Evolutionary conservation across 2,797 vertebrate species (phyloP), one percentile per base, ranked within the genome.

Genomic region (Atherinosoma microstoma): DNA sequence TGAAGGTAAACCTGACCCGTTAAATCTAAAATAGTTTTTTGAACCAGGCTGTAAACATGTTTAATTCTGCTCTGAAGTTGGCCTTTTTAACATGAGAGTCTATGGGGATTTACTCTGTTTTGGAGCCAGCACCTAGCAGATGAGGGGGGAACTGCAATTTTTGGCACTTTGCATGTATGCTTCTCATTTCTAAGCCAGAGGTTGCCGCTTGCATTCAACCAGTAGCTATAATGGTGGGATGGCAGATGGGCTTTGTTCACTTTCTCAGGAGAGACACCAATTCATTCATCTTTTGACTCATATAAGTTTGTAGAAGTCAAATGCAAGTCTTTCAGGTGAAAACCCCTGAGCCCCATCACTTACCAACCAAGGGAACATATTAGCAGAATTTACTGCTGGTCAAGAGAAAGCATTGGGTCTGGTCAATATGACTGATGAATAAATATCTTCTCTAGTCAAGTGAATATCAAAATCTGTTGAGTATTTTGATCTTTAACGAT

Each of bases 231-330:
- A 0, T 9, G 2, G 32, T 64, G 68, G 70, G 20, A 51, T 60
- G 22, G n/a, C 27, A 47, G 22, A 53, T 58, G 18, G n/a, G 20
- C 42, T 53, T 69, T 29, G 7, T 58, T 49, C 53, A 67, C 64
- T 63, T 61, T 54, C 67, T 73, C 36, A 62, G 36, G 56, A 77
- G 73, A 45, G 9, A 32, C 67, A 69, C 36, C 63, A 59, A 13
- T 45, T 29, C 20, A 22, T 49, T 49, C 8, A 49, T 49, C 47
- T 22, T 49, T 49, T 49, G n/a, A 22, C n/a, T 49, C 8, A n/a
- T 9, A 11, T 9, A 8, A 22, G 47, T 22, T 22, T 22, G 20
- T 18, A n/a, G 45, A 22, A 49, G 8, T 22, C 45, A 10, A n/a
- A 47, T n/a, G 20, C 8, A 9, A 49, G 47, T 49, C 47, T 49